Evolutionary conservation across 2,797 vertebrate genomes (phyloP), one percentile per base, ranked within the genome.

Genomic region (Neosilurus mollespiculum): DNA sequence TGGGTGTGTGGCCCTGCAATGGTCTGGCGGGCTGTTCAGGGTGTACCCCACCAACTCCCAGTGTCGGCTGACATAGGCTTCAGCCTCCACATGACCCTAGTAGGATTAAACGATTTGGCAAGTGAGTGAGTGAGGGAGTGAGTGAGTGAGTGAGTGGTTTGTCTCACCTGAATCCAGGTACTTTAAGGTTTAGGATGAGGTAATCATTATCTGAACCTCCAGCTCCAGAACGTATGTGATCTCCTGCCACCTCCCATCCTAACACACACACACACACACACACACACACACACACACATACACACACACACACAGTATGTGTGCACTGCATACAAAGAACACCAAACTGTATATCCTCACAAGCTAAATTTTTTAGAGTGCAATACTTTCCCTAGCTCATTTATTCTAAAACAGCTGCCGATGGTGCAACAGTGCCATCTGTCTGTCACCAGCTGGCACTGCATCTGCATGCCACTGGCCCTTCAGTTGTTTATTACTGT

Each of bases 201-300:
- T 98, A 99, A 90, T 99, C 98, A 78, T 99, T 98, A 90, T 99
- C 98, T 0, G 97, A 97, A 83, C 96, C 96, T 78, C 98, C 98
- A 51, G 96, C 92, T 84, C 95, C 97, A 86, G 95, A 97, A 88
- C 94, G 96, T 86, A 99, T 95, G 81, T 99, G 95, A 90, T 98
- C 97, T 70, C 98, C 96, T 72, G 96, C 97, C 26, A 98, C 98
- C 84, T 98, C 98, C 98, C 98, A 99, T 78, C 98, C 98, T 99
- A 69, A 65, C 89, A 84, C 53, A 83, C 56, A 59, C n/a, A 10
- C 20, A 72, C 54, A 61, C 62, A 30, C 20, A 72, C 54, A 62
- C 89, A 83, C 54, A 80, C 76, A 78, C 30, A 64, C 49, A 81
- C 24, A 72, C 67, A 67, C 8, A 61, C 58, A 61, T 18, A 61